Base-by-base conservation (phyloP, 2,113 vertebrate species). In the Dasyornis broadbenti region DNA sequence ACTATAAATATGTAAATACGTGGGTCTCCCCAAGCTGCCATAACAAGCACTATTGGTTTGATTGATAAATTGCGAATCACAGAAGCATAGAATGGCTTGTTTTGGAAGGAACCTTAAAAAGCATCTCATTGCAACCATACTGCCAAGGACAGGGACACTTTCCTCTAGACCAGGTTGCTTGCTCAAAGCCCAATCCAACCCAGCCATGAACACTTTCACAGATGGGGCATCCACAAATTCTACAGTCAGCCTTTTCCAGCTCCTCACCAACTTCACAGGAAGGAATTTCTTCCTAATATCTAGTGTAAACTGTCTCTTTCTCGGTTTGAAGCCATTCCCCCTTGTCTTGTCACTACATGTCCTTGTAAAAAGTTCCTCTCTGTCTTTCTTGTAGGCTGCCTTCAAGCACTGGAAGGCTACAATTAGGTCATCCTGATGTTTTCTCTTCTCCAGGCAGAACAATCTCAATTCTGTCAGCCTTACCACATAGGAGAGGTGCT, bases 91-190 rank as follows among this genome's bases (percentile, higher is more conserved):
- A 69, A 69, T 42, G 3, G 5, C 40, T 54, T 49, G 26, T 35
- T 75, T 63, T 56, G 26, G 31, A 63, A 76, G 31, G 4, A n/a
- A 37, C 30, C n/a, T 54, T 42, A 56, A 63, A 69, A 40, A 56
- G 24, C 12, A 7, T 24, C 7, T 77, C 0, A 0, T 83, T 77
- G 17, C n/a, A 76, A 22, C 9, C 35, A 31, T 22, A 21, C 7
- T 54, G 70, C 28, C 12, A 7, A 23, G 26, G 21, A 13, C n/a
- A 30, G 26, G 21, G 47, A 9, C 35, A 56, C 18, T 8, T 49
- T 54, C 10, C 31, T 49, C 21, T 42, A 69, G 30, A 76, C 1
- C 47, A 54, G 21, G 7, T 33, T 54, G 14, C 17, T 60, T 69
- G 24, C 35, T 76, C 24, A 63, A 31, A 76, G 18, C 2, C 0